Evolutionary conservation across 2,113 vertebrate species (phyloP).

Genomic region (Callospermophilus lateralis): DNA sequence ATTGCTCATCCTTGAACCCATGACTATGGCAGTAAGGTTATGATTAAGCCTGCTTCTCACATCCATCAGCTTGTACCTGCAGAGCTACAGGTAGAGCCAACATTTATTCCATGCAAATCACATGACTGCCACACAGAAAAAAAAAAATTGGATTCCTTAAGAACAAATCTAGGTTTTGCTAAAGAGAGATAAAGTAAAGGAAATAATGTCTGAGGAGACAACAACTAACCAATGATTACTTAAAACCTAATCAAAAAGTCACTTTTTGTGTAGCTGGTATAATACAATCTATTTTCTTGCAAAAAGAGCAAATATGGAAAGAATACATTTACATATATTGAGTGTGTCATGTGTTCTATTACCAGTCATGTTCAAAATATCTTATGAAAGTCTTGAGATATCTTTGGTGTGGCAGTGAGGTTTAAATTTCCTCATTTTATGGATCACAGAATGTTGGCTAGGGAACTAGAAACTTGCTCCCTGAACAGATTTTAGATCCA

Average conservation of each 20-base stretch:
- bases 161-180: background rate
- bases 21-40: background rate
- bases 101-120: background rate
- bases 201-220: background rate
- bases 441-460: background rate
- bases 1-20: background rate
- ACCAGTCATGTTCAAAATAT: background rate
- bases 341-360: background rate
- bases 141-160: background rate
- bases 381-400: background rate
- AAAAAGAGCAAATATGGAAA: background rate
- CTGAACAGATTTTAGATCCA: background rate
- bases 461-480: background rate
- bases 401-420: background rate
- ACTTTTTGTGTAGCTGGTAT: background rate
- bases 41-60: background rate
- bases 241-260: background rate
- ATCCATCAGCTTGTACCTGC: background rate
- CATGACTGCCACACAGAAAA: background rate
- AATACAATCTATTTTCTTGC: background rate
- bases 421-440: constrained; percentile 40
- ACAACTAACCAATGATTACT: background rate
- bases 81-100: background rate
- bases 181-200: background rate
- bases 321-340: background rate